Conservation (phyloP, 2,797 vertebrate genomes). For the Myripristis jacobus region DNA sequence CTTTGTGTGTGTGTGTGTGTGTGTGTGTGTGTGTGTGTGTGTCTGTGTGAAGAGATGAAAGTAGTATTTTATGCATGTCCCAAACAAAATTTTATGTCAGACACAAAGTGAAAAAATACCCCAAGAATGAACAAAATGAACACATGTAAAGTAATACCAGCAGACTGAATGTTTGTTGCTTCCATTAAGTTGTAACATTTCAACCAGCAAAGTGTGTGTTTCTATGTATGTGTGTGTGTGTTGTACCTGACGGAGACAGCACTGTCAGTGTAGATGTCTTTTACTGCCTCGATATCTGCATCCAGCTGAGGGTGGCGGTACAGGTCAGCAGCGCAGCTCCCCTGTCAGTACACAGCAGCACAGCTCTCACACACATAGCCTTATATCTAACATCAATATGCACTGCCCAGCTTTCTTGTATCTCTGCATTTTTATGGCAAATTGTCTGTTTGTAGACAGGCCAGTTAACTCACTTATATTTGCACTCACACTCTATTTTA, state of each 20-base stretch:
- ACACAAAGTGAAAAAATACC: too few relatives aligned
- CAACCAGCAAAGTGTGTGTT: too few relatives aligned
- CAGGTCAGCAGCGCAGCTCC: constrained; percentile 95
- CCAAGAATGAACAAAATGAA: too few relatives aligned
- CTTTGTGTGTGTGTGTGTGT: not conserved
- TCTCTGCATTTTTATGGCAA: not conserved
- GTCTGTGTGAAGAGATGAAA: too few relatives aligned
- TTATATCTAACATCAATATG: not conserved
- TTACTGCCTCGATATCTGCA: constrained; percentile 97
- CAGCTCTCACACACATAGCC: constrained; percentile 47
- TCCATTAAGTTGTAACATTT: too few relatives aligned
- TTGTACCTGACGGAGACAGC: constrained; percentile 93
- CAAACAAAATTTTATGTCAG: too few relatives aligned
- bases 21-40: constrained; percentile 4
- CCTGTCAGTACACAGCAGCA: constrained; percentile 79
- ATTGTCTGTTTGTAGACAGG: not conserved
- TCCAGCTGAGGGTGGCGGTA: constrained; percentile 98
- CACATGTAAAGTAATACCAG: too few relatives aligned
- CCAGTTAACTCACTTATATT: not conserved
- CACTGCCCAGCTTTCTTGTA: not conserved
- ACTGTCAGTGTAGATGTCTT: constrained; percentile 98
- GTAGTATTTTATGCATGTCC: too few relatives aligned
- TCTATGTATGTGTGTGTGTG: too few relatives aligned
- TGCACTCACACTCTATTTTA: not conserved
- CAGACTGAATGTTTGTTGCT: too few relatives aligned